Percentiles rank a stretch among this genome's conserved stretches.
Conservation (phyloP, 1,140 invertebrate species). For the Microplitis demolitor region DNA sequence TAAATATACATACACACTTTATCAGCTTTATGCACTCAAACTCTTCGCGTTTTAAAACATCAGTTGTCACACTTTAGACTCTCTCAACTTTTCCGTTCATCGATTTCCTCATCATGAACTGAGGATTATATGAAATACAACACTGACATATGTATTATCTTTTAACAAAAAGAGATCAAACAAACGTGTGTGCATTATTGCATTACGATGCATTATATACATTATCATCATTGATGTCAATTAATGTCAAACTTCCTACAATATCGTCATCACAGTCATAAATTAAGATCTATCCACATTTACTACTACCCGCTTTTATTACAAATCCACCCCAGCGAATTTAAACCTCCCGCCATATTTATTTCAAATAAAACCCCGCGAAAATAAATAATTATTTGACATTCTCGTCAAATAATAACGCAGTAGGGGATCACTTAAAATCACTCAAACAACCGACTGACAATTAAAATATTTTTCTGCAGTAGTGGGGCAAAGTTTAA, state of each 20-base stretch:
- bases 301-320: not conserved
- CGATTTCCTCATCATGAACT: not conserved
- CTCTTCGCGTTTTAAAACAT: not conserved
- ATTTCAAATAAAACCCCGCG: too few relatives aligned
- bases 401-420: too few relatives aligned
- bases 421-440: too few relatives aligned
- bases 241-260: slow-evolving; percentile 12
- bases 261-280: not conserved
- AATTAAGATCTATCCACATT: not conserved
- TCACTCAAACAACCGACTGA: too few relatives aligned
- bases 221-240: slow-evolving; percentile 12
- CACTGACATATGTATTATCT: slow-evolving; percentile 22
- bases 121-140: slow-evolving; percentile 1
- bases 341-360: too few relatives aligned
- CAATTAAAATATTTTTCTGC: too few relatives aligned
- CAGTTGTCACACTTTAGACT: slow-evolving; percentile 8
- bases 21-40: not conserved
- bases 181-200: too few relatives aligned
- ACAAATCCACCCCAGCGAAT: not conserved
- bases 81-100: slow-evolving; percentile 2
- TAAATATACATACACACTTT: not conserved
- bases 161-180: slow-evolving; percentile 12
- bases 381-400: too few relatives aligned
- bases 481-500: too few relatives aligned
- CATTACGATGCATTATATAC: slow-evolving; percentile 17